These are phyloP conservation scores for Macroglossus sobrinus DNA, from an alignment of 2,113 vertebrate genomes.

Conservation along the genomic window DNA sequence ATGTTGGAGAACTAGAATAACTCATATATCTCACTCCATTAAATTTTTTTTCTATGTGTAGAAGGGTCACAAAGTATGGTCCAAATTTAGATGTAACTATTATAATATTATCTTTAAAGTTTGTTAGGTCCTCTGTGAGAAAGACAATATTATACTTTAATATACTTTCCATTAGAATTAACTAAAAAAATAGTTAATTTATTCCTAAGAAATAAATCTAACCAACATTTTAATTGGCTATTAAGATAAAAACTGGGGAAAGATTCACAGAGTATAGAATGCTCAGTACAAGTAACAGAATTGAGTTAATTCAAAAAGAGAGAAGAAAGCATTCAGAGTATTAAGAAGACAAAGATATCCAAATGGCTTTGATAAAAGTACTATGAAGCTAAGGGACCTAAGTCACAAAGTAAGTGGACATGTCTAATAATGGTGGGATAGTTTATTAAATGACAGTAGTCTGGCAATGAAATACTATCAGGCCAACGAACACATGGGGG, in stretches of 20 bases:
- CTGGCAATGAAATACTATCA: background rate
- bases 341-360: conserved; percentile 10
- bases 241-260: conserved; percentile 13
- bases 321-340: background rate
- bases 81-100: conserved; percentile 1
- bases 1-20: background rate
- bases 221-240: conserved; percentile 7
- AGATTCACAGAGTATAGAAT: background rate
- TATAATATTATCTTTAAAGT: conserved; percentile 23
- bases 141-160: background rate
- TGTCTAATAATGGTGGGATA: background rate
- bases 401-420: background rate
- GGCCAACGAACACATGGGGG: background rate
- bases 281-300: background rate
- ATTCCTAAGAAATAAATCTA: conserved; percentile 11
- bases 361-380: background rate
- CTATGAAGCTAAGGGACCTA: background rate
- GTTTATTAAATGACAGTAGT: background rate
- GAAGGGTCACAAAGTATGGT: background rate
- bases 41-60: background rate
- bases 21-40: background rate
- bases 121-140: background rate
- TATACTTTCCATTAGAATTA: conserved; percentile 11
- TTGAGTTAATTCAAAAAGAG: background rate
- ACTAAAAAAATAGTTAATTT: background rate